Conservation (phyloP, 2,113 vertebrate species). For the Anguilla rostrata region DNA sequence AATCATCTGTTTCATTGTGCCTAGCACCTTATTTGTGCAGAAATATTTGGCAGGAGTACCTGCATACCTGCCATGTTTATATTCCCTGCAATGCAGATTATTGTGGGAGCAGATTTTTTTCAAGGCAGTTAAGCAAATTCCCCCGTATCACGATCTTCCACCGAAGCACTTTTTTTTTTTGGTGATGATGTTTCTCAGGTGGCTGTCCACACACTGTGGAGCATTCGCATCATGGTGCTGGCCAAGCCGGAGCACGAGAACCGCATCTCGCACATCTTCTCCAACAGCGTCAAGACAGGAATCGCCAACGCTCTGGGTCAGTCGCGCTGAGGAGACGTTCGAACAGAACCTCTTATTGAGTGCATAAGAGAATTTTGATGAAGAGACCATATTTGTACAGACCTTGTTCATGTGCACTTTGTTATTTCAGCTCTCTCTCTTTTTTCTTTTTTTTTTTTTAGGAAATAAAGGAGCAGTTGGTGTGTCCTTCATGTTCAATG, state of each 20-base stretch:
- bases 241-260: slow-evolving; percentile 95
- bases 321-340: slow-evolving; percentile 17
- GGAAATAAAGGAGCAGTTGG: slow-evolving; percentile 97
- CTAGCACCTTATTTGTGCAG: neutral
- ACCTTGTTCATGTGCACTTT: neutral
- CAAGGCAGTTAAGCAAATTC: neutral
- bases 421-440: slow-evolving; percentile 8
- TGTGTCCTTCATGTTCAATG: slow-evolving; percentile 97
- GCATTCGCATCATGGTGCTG: slow-evolving; percentile 87
- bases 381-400: neutral
- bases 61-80: neutral
- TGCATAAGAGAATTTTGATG: neutral
- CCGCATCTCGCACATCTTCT: slow-evolving; percentile 91
- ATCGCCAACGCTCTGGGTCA: slow-evolving; percentile 94
- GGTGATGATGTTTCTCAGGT: slow-evolving; percentile 66
- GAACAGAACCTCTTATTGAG: neutral
- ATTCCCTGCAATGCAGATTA: too few relatives aligned
- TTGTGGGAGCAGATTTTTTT: neutral
- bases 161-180: neutral
- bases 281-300: slow-evolving; percentile 90
- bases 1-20: neutral
- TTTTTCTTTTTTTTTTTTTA: slow-evolving; percentile 49
- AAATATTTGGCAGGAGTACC: neutral
- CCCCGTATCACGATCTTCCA: neutral
- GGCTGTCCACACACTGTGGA: slow-evolving; percentile 92